Conservation (phyloP, 2,113 vertebrate species). For the Paraplagusia blochii region DNA sequence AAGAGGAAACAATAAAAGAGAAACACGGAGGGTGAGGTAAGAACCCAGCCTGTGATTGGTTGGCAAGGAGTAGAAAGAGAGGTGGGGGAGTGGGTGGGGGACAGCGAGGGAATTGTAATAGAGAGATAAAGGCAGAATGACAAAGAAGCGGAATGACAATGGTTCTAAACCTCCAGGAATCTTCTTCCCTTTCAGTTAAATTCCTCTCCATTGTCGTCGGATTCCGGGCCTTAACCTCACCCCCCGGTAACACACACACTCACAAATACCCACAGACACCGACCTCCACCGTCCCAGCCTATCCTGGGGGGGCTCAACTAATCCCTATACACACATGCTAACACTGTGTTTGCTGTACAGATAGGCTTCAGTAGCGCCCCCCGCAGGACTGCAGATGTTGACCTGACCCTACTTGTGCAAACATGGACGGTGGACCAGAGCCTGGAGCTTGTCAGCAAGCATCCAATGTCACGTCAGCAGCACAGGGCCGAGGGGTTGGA, state of each 20-base stretch:
- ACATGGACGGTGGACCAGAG: slow-evolving; percentile 57
- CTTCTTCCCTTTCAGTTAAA: slow-evolving; percentile 72
- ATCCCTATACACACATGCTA: slow-evolving; percentile 44
- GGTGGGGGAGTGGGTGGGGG: not conserved
- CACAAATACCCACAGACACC: slow-evolving; percentile 31
- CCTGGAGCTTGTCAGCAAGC: slow-evolving; percentile 59
- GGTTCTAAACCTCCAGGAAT: slow-evolving; percentile 57
- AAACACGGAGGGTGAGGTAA: no score
- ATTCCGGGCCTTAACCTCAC: slow-evolving; percentile 54
- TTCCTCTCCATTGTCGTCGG: slow-evolving; percentile 65
- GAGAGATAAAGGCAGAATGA: slow-evolving; percentile 58
- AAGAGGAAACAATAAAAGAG: no score
- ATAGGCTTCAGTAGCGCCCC: slow-evolving; percentile 66
- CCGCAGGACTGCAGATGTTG: slow-evolving; percentile 52
- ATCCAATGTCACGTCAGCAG: slow-evolving; percentile 45
- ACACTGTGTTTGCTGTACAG: slow-evolving; percentile 50
- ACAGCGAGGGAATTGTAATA: slow-evolving; percentile 53
- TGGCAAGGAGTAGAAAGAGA: not conserved
- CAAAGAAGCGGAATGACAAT: slow-evolving; percentile 66
- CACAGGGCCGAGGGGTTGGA: slow-evolving; percentile 10
- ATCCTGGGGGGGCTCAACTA: slow-evolving; percentile 39
- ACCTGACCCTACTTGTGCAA: slow-evolving; percentile 58
- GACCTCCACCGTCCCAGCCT: slow-evolving; percentile 59
- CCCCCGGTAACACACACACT: slow-evolving; percentile 25
- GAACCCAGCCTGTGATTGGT: not conserved